Evolutionary conservation across 2,888 invertebrate genomes (phyloP).

Genomic region (Drosophila mimetica): DNA sequence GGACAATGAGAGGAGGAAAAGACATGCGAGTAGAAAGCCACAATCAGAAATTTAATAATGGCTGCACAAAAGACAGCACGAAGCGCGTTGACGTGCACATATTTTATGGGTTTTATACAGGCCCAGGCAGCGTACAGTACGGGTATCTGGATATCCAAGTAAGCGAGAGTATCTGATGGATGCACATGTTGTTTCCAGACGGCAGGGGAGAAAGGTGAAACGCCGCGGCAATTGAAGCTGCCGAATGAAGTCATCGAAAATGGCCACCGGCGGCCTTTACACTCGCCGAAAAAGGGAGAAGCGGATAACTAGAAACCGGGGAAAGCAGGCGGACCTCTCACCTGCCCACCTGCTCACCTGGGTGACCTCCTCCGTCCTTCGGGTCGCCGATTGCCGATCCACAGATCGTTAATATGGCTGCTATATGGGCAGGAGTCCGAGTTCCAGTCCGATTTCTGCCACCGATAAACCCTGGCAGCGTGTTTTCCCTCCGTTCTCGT

Average conservation of each 20-base stretch:
- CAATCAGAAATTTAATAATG: slow-evolving; percentile 82
- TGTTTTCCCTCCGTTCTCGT: slow-evolving; percentile 49
- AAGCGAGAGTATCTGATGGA: slow-evolving; percentile 64
- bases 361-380: slow-evolving; percentile 32
- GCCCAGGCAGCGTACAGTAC: slow-evolving; percentile 18
- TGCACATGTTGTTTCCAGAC: slow-evolving; percentile 64
- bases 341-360: slow-evolving; percentile 39
- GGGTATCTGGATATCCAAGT: slow-evolving; percentile 50
- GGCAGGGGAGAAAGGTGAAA: slow-evolving; percentile 64
- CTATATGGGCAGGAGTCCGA: slow-evolving; percentile 21
- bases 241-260: slow-evolving; percentile 75
- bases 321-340: slow-evolving; percentile 55
- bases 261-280: slow-evolving; percentile 50
- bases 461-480: slow-evolving; percentile 60
- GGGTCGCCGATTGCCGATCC: slow-evolving; percentile 42
- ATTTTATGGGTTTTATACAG: slow-evolving; percentile 80
- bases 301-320: slow-evolving; percentile 15
- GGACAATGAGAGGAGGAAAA: slow-evolving; percentile 37
- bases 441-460: slow-evolving; percentile 44
- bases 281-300: background rate
- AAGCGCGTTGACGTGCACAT: slow-evolving; percentile 80
- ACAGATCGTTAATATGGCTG: slow-evolving; percentile 40
- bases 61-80: slow-evolving; percentile 76
- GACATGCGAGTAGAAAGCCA: slow-evolving; percentile 77
- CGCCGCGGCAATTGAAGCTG: slow-evolving; percentile 40